These are phyloP conservation scores for Enhydra lutris DNA, from an alignment of 2,113 vertebrate genomes.

Conservation along the genomic window DNA sequence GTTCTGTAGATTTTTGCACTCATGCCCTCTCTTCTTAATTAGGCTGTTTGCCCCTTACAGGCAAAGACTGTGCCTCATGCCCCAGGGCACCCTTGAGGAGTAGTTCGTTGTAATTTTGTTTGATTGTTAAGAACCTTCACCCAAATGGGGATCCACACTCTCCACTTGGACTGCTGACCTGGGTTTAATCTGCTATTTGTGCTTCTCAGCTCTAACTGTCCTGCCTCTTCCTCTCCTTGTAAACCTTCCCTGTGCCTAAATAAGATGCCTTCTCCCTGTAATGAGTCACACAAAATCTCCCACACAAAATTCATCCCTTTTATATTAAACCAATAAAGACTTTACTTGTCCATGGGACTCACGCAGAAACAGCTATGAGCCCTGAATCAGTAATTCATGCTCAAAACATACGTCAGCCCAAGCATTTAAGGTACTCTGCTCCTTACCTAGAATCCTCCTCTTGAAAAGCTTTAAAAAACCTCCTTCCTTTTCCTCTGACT, in stretches of 20 bases:
- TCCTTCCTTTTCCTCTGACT: background rate
- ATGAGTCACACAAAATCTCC: background rate
- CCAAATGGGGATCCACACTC: background rate
- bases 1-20: background rate
- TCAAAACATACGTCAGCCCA: background rate
- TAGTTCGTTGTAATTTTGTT: background rate
- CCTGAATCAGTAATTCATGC: background rate
- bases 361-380: background rate
- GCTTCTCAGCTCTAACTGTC: background rate
- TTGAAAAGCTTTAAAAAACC: background rate
- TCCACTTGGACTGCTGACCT: background rate
- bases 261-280: background rate
- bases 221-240: background rate
- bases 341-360: background rate
- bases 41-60: background rate
- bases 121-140: background rate
- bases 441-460: background rate
- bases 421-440: background rate
- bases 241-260: background rate
- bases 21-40: background rate
- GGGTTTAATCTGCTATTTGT: background rate
- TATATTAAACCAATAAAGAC: background rate
- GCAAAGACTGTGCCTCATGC: background rate
- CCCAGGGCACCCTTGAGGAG: background rate
- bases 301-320: background rate